Evolutionary conservation across 2,888 invertebrate genomes (phyloP).

Genomic region (Trileptium ribeirensis): DNA sequence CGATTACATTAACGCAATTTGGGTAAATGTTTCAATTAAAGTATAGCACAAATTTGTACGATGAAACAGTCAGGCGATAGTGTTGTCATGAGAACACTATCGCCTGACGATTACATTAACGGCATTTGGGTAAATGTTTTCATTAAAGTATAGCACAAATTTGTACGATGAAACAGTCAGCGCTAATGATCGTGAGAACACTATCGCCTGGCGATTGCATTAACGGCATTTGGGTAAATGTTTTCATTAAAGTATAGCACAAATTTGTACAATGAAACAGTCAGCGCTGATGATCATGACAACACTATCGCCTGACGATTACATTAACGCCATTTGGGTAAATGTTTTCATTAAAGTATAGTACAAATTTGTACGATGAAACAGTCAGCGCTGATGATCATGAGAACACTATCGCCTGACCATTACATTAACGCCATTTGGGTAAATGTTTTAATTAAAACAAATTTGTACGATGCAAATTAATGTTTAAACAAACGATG

Average conservation of each 20-base stretch:
- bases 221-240: slow-evolving; percentile 39
- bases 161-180: slow-evolving; percentile 44
- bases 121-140: slow-evolving; percentile 42
- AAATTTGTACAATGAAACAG: slow-evolving; percentile 45
- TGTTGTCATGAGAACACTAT: slow-evolving; percentile 44
- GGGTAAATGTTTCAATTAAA: too few species aligned
- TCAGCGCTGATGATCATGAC: slow-evolving; percentile 44
- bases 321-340: slow-evolving; percentile 43
- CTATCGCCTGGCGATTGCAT: slow-evolving; percentile 46
- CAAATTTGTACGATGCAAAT: too few species aligned
- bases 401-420: slow-evolving; percentile 44
- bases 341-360: not conserved
- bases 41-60: too few species aligned
- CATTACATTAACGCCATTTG: slow-evolving; percentile 46
- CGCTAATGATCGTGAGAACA: slow-evolving; percentile 44
- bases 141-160: too few species aligned
- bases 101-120: slow-evolving; percentile 46
- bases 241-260: not conserved
- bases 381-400: slow-evolving; percentile 43
- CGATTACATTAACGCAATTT: slow-evolving; percentile 46
- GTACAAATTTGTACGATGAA: slow-evolving; percentile 47
- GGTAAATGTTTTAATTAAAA: slow-evolving; percentile 22
- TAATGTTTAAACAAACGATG: too few species aligned
- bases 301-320: slow-evolving; percentile 45
- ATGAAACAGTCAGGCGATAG: slow-evolving; percentile 44